Percentiles rank a stretch among this genome's conserved stretches.
Conservation (phyloP, 2,888 invertebrate genomes). For the Cephus rjabovi region DNA sequence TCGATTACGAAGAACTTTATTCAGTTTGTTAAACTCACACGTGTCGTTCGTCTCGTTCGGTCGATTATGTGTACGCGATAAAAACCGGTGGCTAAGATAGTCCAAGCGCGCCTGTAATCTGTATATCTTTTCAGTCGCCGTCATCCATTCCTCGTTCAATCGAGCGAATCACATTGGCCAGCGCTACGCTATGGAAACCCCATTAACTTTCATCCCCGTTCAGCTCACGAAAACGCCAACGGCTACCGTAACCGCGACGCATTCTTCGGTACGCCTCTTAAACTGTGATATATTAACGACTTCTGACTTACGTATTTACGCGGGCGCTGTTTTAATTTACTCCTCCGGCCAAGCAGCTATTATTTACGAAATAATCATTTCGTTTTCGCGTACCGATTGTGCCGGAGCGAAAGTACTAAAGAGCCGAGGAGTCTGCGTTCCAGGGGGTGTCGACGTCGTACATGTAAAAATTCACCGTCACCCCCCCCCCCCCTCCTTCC, state of each 20-base stretch:
- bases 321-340: constrained; percentile 30
- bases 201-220: background rate
- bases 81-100: background rate
- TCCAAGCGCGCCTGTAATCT: background rate
- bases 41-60: background rate
- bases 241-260: constrained; percentile 1
- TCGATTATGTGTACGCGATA: background rate
- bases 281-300: constrained; percentile 30
- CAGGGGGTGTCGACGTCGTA: constrained; percentile 9
- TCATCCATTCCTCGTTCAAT: background rate
- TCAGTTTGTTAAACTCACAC: background rate
- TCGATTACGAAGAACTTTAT: background rate
- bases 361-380: constrained; percentile 31
- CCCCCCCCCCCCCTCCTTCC: background rate
- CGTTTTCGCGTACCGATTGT: constrained; percentile 25
- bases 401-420: constrained; percentile 24
- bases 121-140: background rate
- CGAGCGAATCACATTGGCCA: background rate
- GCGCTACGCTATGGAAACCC: background rate
- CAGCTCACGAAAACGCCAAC: background rate
- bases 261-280: constrained; percentile 4
- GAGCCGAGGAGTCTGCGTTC: constrained; percentile 18
- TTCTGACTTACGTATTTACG: constrained; percentile 22
- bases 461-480: background rate
- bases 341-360: constrained; percentile 25